These are phyloP conservation scores for Lymantria monacha DNA, from an alignment of 2,888 invertebrate species.

Conservation along the genomic window DNA sequence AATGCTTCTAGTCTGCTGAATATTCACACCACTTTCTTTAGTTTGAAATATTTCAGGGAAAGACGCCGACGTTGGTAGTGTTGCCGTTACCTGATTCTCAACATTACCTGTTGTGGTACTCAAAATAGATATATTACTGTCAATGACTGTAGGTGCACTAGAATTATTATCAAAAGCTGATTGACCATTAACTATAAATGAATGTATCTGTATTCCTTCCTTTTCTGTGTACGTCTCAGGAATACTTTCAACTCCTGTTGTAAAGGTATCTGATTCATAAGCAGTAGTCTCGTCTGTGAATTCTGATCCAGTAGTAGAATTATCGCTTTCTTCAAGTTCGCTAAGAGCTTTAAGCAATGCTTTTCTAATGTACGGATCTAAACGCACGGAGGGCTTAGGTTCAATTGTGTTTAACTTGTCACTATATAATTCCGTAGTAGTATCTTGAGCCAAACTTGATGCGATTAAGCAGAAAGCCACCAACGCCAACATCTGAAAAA, in stretches of 20 bases:
- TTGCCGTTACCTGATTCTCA: conserved; percentile 67
- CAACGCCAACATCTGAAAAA: conserved; percentile 61
- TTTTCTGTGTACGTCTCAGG: conserved; percentile 48
- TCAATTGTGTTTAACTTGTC: conserved; percentile 72
- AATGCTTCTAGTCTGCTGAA: conserved; percentile 70
- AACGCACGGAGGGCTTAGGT: conserved; percentile 79
- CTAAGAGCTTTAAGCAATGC: conserved; percentile 89
- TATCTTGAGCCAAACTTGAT: conserved; percentile 53
- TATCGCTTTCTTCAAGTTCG: conserved; percentile 86
- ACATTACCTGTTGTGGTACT: conserved; percentile 74
- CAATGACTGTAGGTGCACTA: conserved; percentile 55
- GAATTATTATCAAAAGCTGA: conserved; percentile 62
- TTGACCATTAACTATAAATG: conserved; percentile 78
- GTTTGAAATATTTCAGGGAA: conserved; percentile 70
- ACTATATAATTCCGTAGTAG: conserved; percentile 48
- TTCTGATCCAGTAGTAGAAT: conserved; percentile 70
- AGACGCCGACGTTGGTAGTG: conserved; percentile 63
- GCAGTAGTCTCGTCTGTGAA: conserved; percentile 47
- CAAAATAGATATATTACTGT: conserved; percentile 67
- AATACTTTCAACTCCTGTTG: conserved; percentile 61
- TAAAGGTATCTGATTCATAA: conserved; percentile 61
- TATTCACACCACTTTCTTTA: conserved; percentile 55
- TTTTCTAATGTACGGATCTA: conserved; percentile 88
- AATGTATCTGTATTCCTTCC: conserved; percentile 79
- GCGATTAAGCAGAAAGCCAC: conserved; percentile 49